These are phyloP conservation scores for Fragum whitleyi DNA, from an alignment of 2,888 invertebrate species.

Conservation along the genomic window DNA sequence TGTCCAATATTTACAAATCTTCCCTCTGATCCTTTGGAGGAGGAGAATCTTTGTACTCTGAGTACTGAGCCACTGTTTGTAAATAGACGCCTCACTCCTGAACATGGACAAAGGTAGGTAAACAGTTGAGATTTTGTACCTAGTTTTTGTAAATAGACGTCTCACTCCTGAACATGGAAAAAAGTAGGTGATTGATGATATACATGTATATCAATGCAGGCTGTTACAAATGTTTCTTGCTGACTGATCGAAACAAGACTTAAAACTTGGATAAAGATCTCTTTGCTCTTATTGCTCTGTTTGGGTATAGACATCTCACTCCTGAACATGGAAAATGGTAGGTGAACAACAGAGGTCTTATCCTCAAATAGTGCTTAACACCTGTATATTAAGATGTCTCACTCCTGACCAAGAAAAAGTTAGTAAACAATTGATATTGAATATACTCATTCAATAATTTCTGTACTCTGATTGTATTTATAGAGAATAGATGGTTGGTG, in stretches of 20 bases:
- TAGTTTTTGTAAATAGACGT: slow-evolving; percentile 60
- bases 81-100: slow-evolving; percentile 54
- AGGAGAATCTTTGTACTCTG: slow-evolving; percentile 50
- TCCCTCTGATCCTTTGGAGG: slow-evolving; percentile 74
- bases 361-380: slow-evolving; percentile 55
- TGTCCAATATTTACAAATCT: slow-evolving; percentile 69
- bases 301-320: slow-evolving; percentile 55
- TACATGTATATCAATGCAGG: too few relatives aligned
- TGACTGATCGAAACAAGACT: slow-evolving; percentile 73
- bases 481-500: too few relatives aligned
- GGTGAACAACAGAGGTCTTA: background rate
- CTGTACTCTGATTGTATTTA: too few relatives aligned
- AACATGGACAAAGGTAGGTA: slow-evolving; percentile 60
- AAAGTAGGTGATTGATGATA: slow-evolving; percentile 59
- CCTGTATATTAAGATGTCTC: slow-evolving; percentile 59
- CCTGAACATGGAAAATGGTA: slow-evolving; percentile 62
- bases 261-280: slow-evolving; percentile 66
- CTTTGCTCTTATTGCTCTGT: slow-evolving; percentile 55
- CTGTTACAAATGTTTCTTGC: slow-evolving; percentile 71
- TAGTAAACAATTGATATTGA: background rate
- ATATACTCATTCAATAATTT: too few relatives aligned
- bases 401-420: slow-evolving; percentile 58
- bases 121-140: background rate
- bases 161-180: slow-evolving; percentile 57
- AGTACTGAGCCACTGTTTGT: slow-evolving; percentile 62